Conservation (phyloP, 2,797 vertebrate species). For the Pangasius macronema region DNA sequence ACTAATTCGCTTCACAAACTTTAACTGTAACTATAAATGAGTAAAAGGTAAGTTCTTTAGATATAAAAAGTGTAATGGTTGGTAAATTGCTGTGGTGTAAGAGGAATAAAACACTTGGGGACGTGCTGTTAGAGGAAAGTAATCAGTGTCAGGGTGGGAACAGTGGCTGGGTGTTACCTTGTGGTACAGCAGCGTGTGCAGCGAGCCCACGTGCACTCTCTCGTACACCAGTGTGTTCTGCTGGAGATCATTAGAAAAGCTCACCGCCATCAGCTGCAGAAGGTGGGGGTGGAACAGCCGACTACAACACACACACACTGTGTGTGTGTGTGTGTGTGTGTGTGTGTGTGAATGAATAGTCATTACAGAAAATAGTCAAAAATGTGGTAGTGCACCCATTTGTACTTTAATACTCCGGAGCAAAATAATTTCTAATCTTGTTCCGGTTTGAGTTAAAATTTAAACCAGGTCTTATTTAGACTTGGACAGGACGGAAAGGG, state of each 20-base stretch:
- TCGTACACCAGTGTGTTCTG: constrained; percentile 71
- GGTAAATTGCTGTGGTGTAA: not conserved
- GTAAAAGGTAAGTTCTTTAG: not conserved
- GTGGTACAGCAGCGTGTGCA: constrained; percentile 67
- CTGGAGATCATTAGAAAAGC: constrained; percentile 61
- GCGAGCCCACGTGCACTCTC: constrained; percentile 70
- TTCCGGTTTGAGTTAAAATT: not conserved
- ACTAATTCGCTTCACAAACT: no score
- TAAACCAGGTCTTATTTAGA: not conserved
- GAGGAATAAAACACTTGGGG: not conserved
- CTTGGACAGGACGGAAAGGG: not conserved
- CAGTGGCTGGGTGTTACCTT: constrained; percentile 48
- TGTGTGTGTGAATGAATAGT: no score
- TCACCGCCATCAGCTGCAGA: constrained; percentile 73
- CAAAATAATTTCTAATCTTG: not conserved
- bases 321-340: no score
- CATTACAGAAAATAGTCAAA: no score
- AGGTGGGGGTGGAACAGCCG: constrained; percentile 71
- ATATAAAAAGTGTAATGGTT: not conserved
- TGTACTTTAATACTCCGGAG: not conserved
- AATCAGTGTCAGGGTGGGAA: not conserved
- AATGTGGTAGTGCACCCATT: no score
- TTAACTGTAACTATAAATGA: no score
- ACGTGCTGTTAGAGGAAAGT: not conserved
- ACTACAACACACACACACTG: constrained; percentile 55